These are phyloP conservation scores for Excalfactoria chinensis DNA, from an alignment of 2,113 vertebrate genomes.

Conservation along the genomic window DNA sequence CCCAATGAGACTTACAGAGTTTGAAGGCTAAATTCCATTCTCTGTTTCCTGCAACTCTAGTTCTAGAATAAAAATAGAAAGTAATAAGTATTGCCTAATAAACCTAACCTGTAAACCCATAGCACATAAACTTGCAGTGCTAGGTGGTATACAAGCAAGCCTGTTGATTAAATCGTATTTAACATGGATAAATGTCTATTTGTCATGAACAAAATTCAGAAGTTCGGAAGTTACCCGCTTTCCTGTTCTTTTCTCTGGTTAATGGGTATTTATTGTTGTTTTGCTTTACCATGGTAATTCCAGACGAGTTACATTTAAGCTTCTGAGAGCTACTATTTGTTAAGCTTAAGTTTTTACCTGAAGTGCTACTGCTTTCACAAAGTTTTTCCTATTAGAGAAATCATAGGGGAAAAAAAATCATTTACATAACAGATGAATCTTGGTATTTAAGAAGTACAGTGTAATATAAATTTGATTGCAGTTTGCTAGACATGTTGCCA, in stretches of 20 bases:
- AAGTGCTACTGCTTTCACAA: not conserved
- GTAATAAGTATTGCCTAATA: not conserved
- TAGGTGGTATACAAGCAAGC: not conserved
- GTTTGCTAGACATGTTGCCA: not conserved
- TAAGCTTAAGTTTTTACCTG: not conserved
- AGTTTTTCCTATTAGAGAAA: not conserved
- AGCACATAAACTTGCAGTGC: not conserved
- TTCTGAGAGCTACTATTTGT: not conserved
- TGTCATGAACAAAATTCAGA: not conserved
- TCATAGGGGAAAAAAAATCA: not conserved
- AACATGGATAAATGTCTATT: not conserved
- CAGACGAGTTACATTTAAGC: not conserved
- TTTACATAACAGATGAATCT: not conserved
- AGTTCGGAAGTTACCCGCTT: not conserved
- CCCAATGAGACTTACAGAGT: not conserved
- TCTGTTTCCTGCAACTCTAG: not conserved
- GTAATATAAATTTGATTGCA: not conserved
- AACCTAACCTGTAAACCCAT: not conserved
- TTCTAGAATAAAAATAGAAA: not conserved
- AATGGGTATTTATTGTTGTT: not conserved
- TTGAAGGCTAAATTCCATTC: not conserved
- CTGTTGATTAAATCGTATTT: not conserved
- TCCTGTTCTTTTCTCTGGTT: not conserved
- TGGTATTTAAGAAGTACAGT: not conserved
- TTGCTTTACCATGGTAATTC: not conserved